Evolutionary conservation across 1,140 invertebrate species (phyloP).

Genomic region (Chironomus striatipennis): DNA sequence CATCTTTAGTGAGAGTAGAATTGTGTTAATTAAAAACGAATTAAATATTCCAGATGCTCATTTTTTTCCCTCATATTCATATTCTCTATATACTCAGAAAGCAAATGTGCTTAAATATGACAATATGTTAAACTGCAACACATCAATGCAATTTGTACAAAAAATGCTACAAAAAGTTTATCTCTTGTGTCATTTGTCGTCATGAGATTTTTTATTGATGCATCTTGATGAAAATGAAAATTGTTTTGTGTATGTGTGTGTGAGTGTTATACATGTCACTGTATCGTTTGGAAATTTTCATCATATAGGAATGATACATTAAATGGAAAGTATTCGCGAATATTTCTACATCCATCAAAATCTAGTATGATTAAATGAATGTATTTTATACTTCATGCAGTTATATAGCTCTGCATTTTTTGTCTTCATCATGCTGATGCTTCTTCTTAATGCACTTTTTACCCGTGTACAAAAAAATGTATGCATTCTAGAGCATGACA

Average conservation of each 20-base stretch:
- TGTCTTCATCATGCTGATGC: too few species aligned
- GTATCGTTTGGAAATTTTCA: background rate
- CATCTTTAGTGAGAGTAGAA: background rate
- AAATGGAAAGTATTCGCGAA: too few species aligned
- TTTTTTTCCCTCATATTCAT: background rate
- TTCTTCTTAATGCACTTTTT: too few species aligned
- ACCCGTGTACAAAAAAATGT: too few species aligned
- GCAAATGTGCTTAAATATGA: background rate
- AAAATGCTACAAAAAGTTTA: background rate
- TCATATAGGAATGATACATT: background rate
- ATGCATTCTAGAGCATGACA: too few species aligned
- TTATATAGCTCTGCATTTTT: background rate
- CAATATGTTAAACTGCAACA: background rate
- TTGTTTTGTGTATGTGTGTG: background rate
- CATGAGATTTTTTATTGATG: background rate
- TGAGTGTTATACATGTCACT: background rate
- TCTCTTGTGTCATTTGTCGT: slow-evolving; percentile 3
- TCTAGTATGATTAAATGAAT: slow-evolving; percentile 5
- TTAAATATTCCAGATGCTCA: slow-evolving; percentile 1
- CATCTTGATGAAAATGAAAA: background rate
- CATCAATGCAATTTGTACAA: background rate
- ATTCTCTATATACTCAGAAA: background rate
- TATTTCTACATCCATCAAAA: too few species aligned
- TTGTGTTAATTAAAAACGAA: slow-evolving; percentile 3
- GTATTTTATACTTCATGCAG: background rate